Percentiles rank a stretch among this genome's conserved stretches.
Evolutionary conservation across 2,797 vertebrate genomes (phyloP).

Genomic region (Chelonia mydas): DNA sequence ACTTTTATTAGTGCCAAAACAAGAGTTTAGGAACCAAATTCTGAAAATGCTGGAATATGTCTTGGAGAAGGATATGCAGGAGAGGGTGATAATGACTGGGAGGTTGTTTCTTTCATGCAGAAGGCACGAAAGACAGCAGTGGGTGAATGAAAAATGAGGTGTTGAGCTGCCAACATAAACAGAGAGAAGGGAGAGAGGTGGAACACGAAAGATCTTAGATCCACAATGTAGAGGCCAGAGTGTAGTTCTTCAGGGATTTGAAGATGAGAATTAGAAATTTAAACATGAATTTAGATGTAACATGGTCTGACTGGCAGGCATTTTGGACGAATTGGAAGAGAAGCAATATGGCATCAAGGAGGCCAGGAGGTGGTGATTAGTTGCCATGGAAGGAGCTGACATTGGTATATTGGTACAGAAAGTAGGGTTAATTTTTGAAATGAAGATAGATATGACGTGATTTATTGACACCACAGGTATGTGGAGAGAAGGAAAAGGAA

Average conservation of each 20-base stretch:
- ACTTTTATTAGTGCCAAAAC: not conserved
- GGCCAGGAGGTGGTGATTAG: not conserved
- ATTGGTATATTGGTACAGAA: too few species aligned
- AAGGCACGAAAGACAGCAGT: not conserved
- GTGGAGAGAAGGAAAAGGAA: not conserved
- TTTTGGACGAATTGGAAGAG: slow-evolving; percentile 54
- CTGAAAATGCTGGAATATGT: not conserved
- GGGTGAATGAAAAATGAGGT: not conserved
- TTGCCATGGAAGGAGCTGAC: too few species aligned
- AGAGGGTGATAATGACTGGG: not conserved
- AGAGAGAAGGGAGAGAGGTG: not conserved
- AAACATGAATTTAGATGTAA: slow-evolving; percentile 52
- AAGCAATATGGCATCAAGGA: slow-evolving; percentile 42
- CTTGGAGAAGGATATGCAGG: not conserved
- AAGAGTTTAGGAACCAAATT: not conserved
- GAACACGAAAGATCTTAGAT: not conserved
- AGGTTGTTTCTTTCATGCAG: not conserved
- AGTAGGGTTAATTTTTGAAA: too few species aligned
- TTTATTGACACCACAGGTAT: not conserved
- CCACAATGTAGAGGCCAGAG: slow-evolving; percentile 3
- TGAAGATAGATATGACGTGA: not conserved
- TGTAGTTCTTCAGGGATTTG: not conserved
- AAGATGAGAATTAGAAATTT: slow-evolving; percentile 37
- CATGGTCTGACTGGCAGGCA: slow-evolving; percentile 19
- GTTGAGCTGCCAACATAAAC: not conserved